Conservation (phyloP, 2,113 vertebrate genomes). For the Perccottus glenii region DNA sequence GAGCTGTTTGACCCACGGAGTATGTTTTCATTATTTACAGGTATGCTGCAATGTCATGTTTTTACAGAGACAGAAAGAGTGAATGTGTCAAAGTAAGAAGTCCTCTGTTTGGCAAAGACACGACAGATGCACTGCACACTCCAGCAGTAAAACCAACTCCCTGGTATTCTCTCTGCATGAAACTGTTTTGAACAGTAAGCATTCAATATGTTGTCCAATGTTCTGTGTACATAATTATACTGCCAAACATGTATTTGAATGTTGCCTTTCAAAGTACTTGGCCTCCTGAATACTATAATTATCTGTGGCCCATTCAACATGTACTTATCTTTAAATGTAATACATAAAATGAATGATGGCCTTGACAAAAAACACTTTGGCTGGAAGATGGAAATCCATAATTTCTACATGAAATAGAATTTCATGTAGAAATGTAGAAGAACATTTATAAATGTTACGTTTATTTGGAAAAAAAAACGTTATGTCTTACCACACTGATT, state of each 20-base stretch:
- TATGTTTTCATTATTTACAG: slow-evolving; percentile 56
- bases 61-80: slow-evolving; percentile 22
- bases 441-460: background rate
- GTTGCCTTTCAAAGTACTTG: background rate
- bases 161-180: no score
- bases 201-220: no score
- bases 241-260: no score
- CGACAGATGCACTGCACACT: slow-evolving; percentile 5
- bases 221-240: no score
- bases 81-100: slow-evolving; percentile 6
- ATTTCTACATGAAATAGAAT: background rate
- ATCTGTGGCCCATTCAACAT: background rate
- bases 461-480: background rate
- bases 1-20: slow-evolving; percentile 47
- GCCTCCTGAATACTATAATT: slow-evolving; percentile 1
- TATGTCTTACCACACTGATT: background rate
- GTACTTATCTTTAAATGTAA: background rate
- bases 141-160: background rate
- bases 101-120: slow-evolving; percentile 18
- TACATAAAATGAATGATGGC: background rate
- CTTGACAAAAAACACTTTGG: background rate
- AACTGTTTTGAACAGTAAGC: background rate
- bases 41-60: slow-evolving; percentile 38
- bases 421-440: background rate
- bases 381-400: background rate